Conservation (phyloP, 2,113 vertebrate species). For the Ictalurus punctatus region DNA sequence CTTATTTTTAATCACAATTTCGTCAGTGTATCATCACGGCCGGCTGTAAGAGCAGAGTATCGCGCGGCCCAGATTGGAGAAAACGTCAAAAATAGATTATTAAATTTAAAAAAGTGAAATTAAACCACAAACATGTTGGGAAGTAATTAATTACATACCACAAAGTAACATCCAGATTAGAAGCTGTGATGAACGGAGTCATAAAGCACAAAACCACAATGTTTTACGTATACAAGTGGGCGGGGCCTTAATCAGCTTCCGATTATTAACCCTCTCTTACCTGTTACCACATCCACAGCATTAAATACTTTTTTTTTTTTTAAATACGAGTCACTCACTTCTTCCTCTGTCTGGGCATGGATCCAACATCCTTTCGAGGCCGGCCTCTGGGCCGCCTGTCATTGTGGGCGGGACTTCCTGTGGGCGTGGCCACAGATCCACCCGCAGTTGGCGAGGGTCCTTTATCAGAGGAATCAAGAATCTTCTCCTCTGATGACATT, state of each 20-base stretch:
- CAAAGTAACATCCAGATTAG: neutral
- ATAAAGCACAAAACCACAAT: neutral
- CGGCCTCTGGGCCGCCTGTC: conserved; percentile 96
- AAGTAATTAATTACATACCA: neutral
- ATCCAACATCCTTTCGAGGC: conserved; percentile 93
- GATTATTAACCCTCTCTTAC: neutral
- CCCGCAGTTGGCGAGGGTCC: conserved; percentile 82
- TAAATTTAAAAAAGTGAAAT: neutral
- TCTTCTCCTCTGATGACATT: conserved; percentile 98
- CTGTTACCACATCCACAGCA: too few species aligned
- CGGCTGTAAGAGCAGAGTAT: neutral
- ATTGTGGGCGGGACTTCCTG: conserved; percentile 87
- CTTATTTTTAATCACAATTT: too few species aligned
- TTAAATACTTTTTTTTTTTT: too few species aligned
- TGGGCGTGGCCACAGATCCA: conserved; percentile 82
- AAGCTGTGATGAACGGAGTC: neutral
- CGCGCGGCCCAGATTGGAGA: neutral
- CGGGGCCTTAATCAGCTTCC: neutral
- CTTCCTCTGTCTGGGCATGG: conserved; percentile 86
- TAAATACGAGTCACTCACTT: conserved; percentile 79
- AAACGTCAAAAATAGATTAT: neutral
- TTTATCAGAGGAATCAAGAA: conserved; percentile 85
- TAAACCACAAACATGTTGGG: neutral
- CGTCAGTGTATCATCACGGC: neutral
- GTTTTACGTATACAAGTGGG: neutral